Evolutionary conservation across 2,113 vertebrate species (phyloP).

Genomic region (Sus scrofa): T2T-Sscrofa CM000822.6:65285501-65286000

Average conservation of each 20-base stretch:
- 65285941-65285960: conserved; percentile 45
- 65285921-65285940: background rate
- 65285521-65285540: background rate
- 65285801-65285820: conserved; percentile 5
- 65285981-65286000: conserved; percentile 65
- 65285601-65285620: conserved; percentile 2
- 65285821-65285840: background rate
- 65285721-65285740: conserved; percentile 49
- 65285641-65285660: background rate
- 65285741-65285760: conserved; percentile 14
- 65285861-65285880: background rate
- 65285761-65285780: background rate
- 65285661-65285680: background rate
- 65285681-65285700: background rate
- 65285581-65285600: background rate
- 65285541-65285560: conserved; percentile 6
- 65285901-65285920: conserved; percentile 10
- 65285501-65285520: background rate
- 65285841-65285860: background rate
- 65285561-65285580: background rate
- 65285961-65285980: conserved; percentile 32
- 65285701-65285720: conserved; percentile 45
- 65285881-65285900: background rate
- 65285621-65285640: conserved; percentile 5
- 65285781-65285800: background rate